Base-by-base conservation (phyloP, 2,113 vertebrate genomes). In the Ammodytes marinus region DNA sequence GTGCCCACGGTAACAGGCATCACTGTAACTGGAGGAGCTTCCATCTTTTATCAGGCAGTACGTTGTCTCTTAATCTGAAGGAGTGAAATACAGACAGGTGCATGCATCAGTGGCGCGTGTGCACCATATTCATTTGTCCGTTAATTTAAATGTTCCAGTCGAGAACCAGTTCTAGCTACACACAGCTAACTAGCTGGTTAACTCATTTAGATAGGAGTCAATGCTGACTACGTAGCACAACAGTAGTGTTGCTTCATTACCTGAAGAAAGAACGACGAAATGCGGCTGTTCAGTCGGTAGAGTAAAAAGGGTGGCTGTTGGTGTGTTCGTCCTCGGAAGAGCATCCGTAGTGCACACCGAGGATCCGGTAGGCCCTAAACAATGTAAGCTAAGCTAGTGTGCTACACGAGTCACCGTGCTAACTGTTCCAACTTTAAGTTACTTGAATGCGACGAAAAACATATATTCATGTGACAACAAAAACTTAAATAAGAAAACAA, bases 1-100 rank as follows among this genome's bases (percentile, higher is more conserved):
- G 97, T 95, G 43, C 98, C 97, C 2, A 97, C 97, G 0, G 97
- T 97, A 17, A 99, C 96, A 2, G 97, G 97, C 97, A 98, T 97
- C 90, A 96, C 97, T 40, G 96, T 96, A 3, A 99, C 97, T 0
- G 97, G 98, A 2, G 98, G 98, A 7, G 97, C 97, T 91, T 99
- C 97, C 97, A 98, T 99, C 15, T 15, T 87, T 64, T 17, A 50
- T 43, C 11, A 5, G 69, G 4, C 8, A 68, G n/a, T 4, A 2
- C 12, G 19, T 5, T 27, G 8, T 37, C 60, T 40, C 14, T 6
- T 0, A 46, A 53, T 54, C 76, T 85, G 27, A 49, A 68, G 17
- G 19, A 69, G 0, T 0, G 40, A 72, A 67, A 43, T 14, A 4
- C 9, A 8, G 1, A 50, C 19, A 61, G 3, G 3, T 11, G 10